Conservation (phyloP, 2,113 vertebrate species). For the Xiphias gladius region DNA sequence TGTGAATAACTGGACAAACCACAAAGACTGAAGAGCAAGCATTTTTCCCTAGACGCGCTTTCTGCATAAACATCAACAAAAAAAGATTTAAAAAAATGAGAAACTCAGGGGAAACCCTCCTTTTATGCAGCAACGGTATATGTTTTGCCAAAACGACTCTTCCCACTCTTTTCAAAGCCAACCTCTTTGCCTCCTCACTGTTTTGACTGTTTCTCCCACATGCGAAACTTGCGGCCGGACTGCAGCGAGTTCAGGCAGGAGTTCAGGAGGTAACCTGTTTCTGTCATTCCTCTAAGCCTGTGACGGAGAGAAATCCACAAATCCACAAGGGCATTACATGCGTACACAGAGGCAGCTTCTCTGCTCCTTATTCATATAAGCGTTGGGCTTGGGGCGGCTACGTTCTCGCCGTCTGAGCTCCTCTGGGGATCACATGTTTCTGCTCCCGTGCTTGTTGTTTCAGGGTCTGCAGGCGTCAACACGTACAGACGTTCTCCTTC, state of each 20-base stretch:
- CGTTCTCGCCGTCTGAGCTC: not conserved
- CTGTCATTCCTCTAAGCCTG: not conserved
- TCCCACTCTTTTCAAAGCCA: not conserved
- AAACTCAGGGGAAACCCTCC: not conserved
- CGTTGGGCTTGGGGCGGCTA: constrained; percentile 1
- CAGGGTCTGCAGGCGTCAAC: constrained; percentile 31
- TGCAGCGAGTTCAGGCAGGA: constrained; percentile 4
- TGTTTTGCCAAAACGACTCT: not conserved
- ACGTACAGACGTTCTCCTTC: not conserved
- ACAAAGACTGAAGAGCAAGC: constrained; percentile 4
- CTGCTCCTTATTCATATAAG: constrained; percentile 10
- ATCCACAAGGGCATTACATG: not conserved
- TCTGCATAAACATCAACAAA: too few species aligned
- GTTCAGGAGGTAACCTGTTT: not conserved
- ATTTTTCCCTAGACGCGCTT: not conserved
- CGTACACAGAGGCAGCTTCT: constrained; percentile 20
- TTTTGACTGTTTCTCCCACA: not conserved
- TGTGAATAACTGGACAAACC: not conserved
- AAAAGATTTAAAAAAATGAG: too few species aligned
- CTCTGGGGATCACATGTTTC: constrained; percentile 27
- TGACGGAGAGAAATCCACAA: constrained; percentile 3
- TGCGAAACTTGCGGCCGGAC: not conserved
- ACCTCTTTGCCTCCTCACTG: not conserved
- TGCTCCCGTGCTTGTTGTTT: constrained; percentile 21
- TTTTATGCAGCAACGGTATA: not conserved